Evolutionary conservation across 2,113 vertebrate genomes (phyloP).

Genomic region (Nibea albiflora): DNA sequence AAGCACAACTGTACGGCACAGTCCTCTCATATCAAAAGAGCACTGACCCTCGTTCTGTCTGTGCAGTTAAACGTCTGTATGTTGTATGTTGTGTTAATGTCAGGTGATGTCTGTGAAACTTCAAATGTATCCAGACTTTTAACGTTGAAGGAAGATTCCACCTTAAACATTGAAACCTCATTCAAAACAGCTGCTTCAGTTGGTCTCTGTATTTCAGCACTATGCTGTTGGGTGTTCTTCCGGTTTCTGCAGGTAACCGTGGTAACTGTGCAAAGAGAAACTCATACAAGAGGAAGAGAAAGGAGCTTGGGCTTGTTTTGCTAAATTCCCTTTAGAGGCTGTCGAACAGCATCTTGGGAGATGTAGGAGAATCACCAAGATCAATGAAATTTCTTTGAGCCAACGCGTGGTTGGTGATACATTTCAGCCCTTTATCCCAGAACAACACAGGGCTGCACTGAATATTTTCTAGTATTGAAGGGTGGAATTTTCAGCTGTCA

Average conservation of each 20-base stretch:
- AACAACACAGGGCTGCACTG: too few relatives aligned
- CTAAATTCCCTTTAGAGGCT: not conserved
- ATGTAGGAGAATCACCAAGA: not conserved
- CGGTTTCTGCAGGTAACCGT: not conserved
- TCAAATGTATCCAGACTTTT: constrained; percentile 1
- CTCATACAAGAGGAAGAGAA: not conserved
- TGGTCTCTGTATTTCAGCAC: not conserved
- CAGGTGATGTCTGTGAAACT: constrained; percentile 9
- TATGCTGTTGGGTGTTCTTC: not conserved
- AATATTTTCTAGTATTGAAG: not conserved
- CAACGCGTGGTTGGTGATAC: not conserved
- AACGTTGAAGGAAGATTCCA: constrained; percentile 25
- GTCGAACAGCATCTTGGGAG: not conserved
- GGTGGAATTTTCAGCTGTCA: constrained; percentile 9
- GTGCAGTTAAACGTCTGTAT: not conserved
- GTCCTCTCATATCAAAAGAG: constrained; percentile 7
- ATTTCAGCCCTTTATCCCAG: not conserved
- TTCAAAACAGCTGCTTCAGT: not conserved
- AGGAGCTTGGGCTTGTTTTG: not conserved
- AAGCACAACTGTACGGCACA: not conserved
- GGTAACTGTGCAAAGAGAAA: not conserved
- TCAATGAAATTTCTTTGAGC: not conserved
- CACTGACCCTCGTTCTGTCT: not conserved
- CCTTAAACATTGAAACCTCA: not conserved
- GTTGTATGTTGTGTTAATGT: not conserved